Conservation (phyloP, 2,113 vertebrate genomes). For the Hippolais icterina region DNA sequence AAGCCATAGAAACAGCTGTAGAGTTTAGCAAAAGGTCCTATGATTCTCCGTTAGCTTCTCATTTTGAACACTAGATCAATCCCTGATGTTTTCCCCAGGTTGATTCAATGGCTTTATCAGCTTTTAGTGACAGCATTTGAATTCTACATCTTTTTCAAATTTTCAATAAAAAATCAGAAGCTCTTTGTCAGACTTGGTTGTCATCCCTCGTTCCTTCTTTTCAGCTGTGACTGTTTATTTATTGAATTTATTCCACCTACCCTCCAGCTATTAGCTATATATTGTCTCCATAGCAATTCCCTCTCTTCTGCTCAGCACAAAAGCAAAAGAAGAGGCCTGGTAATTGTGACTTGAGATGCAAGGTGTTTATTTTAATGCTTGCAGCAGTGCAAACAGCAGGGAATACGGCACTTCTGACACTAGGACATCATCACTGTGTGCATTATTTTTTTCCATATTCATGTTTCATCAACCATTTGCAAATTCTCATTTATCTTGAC, state of each 20-base stretch:
- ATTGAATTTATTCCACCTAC: slow-evolving; percentile 59
- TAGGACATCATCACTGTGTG: background rate
- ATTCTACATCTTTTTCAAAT: background rate
- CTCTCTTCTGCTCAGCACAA: slow-evolving; percentile 10
- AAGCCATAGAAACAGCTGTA: background rate
- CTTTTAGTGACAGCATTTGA: slow-evolving; percentile 6
- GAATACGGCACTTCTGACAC: background rate
- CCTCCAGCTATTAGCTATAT: slow-evolving; percentile 46
- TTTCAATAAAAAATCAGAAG: slow-evolving; percentile 47
- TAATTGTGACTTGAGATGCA: slow-evolving; percentile 55
- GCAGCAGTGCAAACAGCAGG: slow-evolving; percentile 1
- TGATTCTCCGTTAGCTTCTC: background rate
- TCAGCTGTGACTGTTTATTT: slow-evolving; percentile 48
- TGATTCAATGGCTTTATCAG: background rate
- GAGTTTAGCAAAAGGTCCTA: background rate
- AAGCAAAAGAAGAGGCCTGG: slow-evolving; percentile 1
- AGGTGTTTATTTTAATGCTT: slow-evolving; percentile 40
- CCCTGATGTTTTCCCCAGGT: background rate
- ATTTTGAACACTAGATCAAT: background rate
- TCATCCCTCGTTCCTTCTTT: background rate
- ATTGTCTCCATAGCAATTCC: slow-evolving; percentile 66
- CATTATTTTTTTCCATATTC: slow-evolving; percentile 13
- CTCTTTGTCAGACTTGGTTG: slow-evolving; percentile 13
- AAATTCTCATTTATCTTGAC: slow-evolving; percentile 44
- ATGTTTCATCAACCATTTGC: slow-evolving; percentile 19